A percentile compares a stretch with the other conserved stretches of the same genome.
Evolutionary conservation across 2,113 vertebrate genomes (phyloP).

Genomic region (Macquaria australasica): DNA sequence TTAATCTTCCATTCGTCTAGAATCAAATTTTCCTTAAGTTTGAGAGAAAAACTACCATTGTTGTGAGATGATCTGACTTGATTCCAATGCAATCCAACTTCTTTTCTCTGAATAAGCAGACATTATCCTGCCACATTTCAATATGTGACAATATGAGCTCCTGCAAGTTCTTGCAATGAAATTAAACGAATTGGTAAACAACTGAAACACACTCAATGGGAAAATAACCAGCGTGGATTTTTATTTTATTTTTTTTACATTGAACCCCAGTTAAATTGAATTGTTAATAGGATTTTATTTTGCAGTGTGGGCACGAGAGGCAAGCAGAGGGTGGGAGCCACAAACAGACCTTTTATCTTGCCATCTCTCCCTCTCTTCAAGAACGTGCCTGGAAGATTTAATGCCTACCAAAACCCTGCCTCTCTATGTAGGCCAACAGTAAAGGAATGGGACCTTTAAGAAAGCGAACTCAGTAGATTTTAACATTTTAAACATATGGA

Average conservation of each 20-base stretch:
- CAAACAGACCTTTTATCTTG: constrained; percentile 64
- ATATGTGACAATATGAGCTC: constrained; percentile 27
- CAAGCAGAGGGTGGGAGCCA: constrained; percentile 42
- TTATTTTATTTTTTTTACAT: background rate
- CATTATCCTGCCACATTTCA: constrained; percentile 35
- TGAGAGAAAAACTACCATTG: constrained; percentile 23
- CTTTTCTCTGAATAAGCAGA: constrained; percentile 23
- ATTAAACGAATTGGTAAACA: constrained; percentile 50
- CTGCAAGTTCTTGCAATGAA: constrained; percentile 18
- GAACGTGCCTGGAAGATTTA: constrained; percentile 62
- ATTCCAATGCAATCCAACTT: constrained; percentile 29
- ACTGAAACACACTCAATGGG: constrained; percentile 21
- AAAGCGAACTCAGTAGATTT: constrained; percentile 27
- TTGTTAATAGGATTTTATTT: constrained; percentile 49
- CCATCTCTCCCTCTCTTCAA: constrained; percentile 35
- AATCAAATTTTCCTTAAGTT: constrained; percentile 41
- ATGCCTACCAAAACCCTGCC: constrained; percentile 44
- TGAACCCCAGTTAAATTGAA: constrained; percentile 32
- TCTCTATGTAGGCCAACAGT: constrained; percentile 37
- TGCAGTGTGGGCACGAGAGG: constrained; percentile 40
- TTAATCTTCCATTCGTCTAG: constrained; percentile 34
- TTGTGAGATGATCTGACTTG: constrained; percentile 36
- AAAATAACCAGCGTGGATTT: constrained; percentile 21
- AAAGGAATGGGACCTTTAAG: constrained; percentile 30
- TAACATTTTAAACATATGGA: constrained; percentile 24